Evolutionary conservation across 2,797 vertebrate species (phyloP), one percentile per base, ranked within the genome.

Genomic region (Novumbra hubbsi): DNA sequence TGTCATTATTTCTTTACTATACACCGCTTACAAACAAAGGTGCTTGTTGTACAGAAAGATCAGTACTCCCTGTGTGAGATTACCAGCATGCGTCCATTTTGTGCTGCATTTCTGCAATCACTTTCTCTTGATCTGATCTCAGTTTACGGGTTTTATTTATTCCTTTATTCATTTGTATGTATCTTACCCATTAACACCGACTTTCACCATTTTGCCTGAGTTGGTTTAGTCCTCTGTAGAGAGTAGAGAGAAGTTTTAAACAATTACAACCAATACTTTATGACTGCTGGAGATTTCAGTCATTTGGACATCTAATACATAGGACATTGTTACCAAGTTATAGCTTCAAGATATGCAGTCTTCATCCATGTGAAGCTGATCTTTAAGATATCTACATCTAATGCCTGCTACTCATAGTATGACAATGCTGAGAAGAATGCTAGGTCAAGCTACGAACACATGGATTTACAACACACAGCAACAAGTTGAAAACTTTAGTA

Each of bases 171-270:
- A 45, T 60, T 27, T 27, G 55, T 60, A 27, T 9, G 5, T 0
- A 2, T 14, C 93, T 93, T 90, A 95, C 94, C 94, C 94, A 69
- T 95, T 95, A 86, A 95, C 89, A 70, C 94, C 94, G 8, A 95
- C 92, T 94, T 95, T 95, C 77, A 95, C 94, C 94, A 95, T 95
- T 81, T 90, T 94, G 88, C 77, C 89, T 91, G 89, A 80, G 86
- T 90, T 88, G 84, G 78, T 81, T 8, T 86, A 85, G 92, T 93
- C 91, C 91, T 93, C 91, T 95, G 85, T 1, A 80, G 34, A 30
- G 8, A 71, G 48, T 34, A 52, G 49, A 52, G 19, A 19, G 19
- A n/a, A n/a, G 78, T 2, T 14, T 81, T 76, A 68, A 52, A 63
- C 62, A 34, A 70, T 24, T 1, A 72, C 0, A 64, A 12, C 5